These are phyloP conservation scores for Zaprionus capensis DNA, from an alignment of 1,140 invertebrate species.

Conservation along the genomic window DNA sequence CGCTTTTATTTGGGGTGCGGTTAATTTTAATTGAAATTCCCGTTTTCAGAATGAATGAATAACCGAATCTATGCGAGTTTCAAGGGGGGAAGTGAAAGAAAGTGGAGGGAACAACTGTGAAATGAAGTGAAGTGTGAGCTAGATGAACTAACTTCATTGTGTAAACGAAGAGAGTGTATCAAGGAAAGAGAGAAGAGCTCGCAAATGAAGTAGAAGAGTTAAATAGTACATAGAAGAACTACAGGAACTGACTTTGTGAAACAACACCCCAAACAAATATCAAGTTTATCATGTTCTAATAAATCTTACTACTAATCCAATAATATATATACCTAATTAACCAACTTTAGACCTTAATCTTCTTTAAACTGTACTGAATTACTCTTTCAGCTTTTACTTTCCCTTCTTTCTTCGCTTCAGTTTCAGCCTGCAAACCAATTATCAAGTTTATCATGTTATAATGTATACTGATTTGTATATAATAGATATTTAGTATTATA, in stretches of 20 bases:
- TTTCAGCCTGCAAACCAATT: no score
- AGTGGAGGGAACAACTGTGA: not conserved
- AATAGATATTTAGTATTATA: no score
- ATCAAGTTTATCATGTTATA: no score
- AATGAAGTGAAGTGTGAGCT: not conserved
- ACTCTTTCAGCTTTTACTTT: no score
- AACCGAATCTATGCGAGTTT: not conserved
- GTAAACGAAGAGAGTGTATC: not conserved
- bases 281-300: not conserved
- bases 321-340: not conserved
- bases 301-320: no score
- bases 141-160: not conserved
- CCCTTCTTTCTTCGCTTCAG: no score
- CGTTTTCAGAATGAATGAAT: slow-evolving; percentile 7
- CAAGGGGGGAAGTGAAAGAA: not conserved
- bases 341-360: not conserved
- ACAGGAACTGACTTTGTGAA: not conserved
- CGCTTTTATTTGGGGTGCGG: slow-evolving; percentile 15
- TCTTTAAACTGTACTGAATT: no score
- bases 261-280: no score
- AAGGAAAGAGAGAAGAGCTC: not conserved
- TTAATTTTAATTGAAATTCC: slow-evolving; percentile 36
- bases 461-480: no score
- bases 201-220: not conserved
- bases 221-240: not conserved